phyloP scores from a whole-genome alignment of 2,797 vertebrate genomes.

The Hippopotamyrus pictus region DNA sequence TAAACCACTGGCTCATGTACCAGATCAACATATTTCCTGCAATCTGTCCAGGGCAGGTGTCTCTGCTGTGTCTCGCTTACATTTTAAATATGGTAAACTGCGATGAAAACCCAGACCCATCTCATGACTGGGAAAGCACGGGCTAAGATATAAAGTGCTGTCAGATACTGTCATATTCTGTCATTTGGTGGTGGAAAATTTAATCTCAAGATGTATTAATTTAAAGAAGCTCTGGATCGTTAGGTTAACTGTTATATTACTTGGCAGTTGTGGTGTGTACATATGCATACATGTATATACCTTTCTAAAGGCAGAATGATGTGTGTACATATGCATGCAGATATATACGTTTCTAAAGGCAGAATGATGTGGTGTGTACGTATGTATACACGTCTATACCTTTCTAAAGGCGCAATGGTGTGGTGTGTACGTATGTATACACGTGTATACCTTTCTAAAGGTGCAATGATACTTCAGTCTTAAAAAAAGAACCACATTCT shows the following conservation, averaged over 20 bases:
- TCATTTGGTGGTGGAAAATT: not conserved
- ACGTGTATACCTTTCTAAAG: too few species aligned
- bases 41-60: not conserved
- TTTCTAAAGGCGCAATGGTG: too few species aligned
- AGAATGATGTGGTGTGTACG: too few species aligned
- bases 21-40: not conserved
- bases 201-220: not conserved
- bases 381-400: too few species aligned
- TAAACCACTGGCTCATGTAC: not conserved
- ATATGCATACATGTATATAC: not conserved
- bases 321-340: too few species aligned
- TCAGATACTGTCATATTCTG: not conserved
- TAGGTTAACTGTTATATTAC: not conserved
- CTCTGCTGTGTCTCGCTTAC: not conserved
- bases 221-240: not conserved
- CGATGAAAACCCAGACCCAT: not conserved
- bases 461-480: not conserved
- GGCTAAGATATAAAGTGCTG: not conserved
- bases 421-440: too few species aligned
- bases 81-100: not conserved
- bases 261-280: not conserved
- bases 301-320: not conserved
- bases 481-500: not conserved
- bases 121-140: not conserved
- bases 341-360: too few species aligned